A percentile compares a stretch with the other conserved stretches of the same genome.
These are phyloP conservation scores for Hypotaenidia okinawae DNA, from an alignment of 2,797 vertebrate species.

Conservation along the genomic window DNA sequence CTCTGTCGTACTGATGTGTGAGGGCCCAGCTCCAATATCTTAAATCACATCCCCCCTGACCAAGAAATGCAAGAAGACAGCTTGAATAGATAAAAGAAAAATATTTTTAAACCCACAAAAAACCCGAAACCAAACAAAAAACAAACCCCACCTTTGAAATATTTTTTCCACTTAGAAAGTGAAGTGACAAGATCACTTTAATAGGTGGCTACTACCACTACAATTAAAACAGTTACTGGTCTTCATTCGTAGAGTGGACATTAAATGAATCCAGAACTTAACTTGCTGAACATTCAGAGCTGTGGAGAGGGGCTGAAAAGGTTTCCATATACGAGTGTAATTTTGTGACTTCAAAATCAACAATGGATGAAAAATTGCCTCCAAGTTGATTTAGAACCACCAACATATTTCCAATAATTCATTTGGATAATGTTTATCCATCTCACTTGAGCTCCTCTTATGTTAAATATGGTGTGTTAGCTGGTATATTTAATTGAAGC, in stretches of 20 bases:
- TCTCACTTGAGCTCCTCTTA: constrained; percentile 14
- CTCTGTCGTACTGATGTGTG: neutral
- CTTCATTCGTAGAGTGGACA: neutral
- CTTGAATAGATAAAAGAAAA: neutral
- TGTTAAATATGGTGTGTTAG: constrained; percentile 16
- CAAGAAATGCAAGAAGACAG: neutral
- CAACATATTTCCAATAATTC: neutral
- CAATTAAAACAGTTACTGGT: neutral
- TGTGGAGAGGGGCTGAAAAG: neutral
- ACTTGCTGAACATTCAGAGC: neutral
- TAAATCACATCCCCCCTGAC: neutral
- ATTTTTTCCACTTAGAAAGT: neutral
- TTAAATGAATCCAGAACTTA: neutral
- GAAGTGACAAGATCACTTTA: neutral
- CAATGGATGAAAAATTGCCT: neutral
- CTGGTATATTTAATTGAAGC: constrained; percentile 39
- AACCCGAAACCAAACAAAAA: no score
- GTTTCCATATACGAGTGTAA: neutral
- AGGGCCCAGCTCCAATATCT: neutral
- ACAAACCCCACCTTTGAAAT: neutral
- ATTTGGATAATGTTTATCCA: constrained; percentile 32
- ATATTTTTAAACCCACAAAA: no score
- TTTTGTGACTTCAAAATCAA: neutral
- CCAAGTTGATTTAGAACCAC: neutral
- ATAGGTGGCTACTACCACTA: neutral